phyloP scores from a whole-genome alignment of 1,140 invertebrate species.

The Rhyzopertha dominica region DNA sequence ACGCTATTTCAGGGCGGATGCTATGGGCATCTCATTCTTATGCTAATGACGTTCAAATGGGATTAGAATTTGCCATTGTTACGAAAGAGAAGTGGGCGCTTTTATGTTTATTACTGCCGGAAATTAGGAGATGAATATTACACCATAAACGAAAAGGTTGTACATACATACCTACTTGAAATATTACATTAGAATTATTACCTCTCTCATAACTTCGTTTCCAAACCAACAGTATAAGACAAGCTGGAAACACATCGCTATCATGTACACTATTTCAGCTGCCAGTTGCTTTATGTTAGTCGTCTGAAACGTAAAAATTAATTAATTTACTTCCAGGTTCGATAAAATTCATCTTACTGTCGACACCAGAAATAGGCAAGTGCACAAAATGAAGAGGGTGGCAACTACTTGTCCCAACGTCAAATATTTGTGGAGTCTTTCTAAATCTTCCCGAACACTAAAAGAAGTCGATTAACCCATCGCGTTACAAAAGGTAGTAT shows the following conservation, averaged over 20 bases:
- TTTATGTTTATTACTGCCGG: neutral
- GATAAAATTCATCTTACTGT: conserved; percentile 23
- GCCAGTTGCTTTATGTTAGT: conserved; percentile 43
- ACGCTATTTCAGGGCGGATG: conserved; percentile 23
- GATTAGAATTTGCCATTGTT: neutral
- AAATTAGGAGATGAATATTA: conserved; percentile 7
- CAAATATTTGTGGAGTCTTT: conserved; percentile 28
- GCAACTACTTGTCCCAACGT: conserved; percentile 36
- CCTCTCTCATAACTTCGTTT: conserved; percentile 52
- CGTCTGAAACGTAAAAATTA: conserved; percentile 24
- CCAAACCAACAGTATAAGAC: conserved; percentile 55
- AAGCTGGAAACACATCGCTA: conserved; percentile 48
- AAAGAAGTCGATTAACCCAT: conserved; percentile 12
- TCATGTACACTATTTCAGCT: conserved; percentile 47
- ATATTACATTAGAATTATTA: conserved; percentile 31
- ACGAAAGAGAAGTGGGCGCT: conserved; percentile 3
- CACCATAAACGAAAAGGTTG: neutral
- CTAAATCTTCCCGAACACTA: conserved; percentile 30
- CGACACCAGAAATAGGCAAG: conserved; percentile 36
- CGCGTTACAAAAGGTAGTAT: neutral
- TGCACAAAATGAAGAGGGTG: conserved; percentile 39
- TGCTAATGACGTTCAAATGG: conserved; percentile 8
- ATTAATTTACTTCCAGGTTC: conserved; percentile 11
- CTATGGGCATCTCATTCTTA: conserved; percentile 24
- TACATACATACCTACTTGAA: conserved; percentile 1